Percentiles rank a stretch among this genome's conserved stretches.
Conservation (phyloP, 2,888 invertebrate genomes). For the Brenthis daphne region DNA sequence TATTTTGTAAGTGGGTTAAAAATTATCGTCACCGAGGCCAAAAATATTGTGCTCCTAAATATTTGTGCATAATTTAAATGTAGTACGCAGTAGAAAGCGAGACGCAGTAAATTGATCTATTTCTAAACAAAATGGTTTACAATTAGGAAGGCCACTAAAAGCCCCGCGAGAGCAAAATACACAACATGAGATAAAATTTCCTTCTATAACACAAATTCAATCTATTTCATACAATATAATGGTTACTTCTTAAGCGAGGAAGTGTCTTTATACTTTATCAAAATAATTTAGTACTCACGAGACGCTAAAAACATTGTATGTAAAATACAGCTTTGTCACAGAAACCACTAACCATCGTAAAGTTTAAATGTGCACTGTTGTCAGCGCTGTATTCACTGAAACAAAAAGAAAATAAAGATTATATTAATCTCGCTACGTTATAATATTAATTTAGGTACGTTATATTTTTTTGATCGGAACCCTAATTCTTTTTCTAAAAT, state of each 20-base stretch:
- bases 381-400: conserved; percentile 55
- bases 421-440: neutral
- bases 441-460: too few relatives aligned
- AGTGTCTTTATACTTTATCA: conserved; percentile 75
- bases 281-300: conserved; percentile 79
- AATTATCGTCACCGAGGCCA: conserved; percentile 25
- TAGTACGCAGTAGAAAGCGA: conserved; percentile 22
- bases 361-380: conserved; percentile 44
- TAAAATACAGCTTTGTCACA: conserved; percentile 76
- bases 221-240: conserved; percentile 56
- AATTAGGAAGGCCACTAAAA: conserved; percentile 53
- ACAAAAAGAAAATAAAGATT: conserved; percentile 41
- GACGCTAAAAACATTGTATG: conserved; percentile 57
- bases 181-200: conserved; percentile 58
- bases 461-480: too few relatives aligned
- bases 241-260: conserved; percentile 69
- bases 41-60: conserved; percentile 36
- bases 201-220: conserved; percentile 65
- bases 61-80: conserved; percentile 35
- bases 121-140: conserved; percentile 9
- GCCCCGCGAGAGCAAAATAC: conserved; percentile 49
- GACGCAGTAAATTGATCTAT: conserved; percentile 18
- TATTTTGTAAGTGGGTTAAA: conserved; percentile 19
- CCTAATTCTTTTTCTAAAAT: too few relatives aligned
- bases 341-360: conserved; percentile 61